These are phyloP conservation scores for Ctenoplectra terminalis DNA, from an alignment of 1,140 invertebrate species.

Conservation along the genomic window DNA sequence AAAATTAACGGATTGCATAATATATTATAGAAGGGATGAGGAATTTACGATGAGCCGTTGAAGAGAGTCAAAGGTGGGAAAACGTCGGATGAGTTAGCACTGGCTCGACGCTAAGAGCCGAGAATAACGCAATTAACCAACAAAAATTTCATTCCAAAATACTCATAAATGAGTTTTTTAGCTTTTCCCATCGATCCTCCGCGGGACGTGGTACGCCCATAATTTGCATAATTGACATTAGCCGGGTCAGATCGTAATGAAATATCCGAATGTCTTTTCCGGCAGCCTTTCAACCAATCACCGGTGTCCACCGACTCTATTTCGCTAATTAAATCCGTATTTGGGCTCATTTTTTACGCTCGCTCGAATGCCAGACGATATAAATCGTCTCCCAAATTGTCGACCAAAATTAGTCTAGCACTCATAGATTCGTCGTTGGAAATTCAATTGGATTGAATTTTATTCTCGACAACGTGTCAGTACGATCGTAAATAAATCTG, in stretches of 20 bases:
- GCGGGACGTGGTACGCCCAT: constrained; percentile 33
- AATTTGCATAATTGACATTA: constrained; percentile 67
- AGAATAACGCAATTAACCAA: constrained; percentile 50
- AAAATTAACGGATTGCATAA: neutral
- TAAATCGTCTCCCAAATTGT: constrained; percentile 52
- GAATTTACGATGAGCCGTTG: neutral
- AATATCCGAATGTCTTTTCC: constrained; percentile 62
- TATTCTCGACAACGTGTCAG: too few species aligned
- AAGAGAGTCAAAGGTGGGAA: neutral
- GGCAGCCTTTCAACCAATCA: constrained; percentile 61
- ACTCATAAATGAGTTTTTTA: constrained; percentile 42
- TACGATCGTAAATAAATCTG: neutral
- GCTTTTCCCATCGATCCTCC: constrained; percentile 29
- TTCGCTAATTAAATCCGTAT: constrained; percentile 65
- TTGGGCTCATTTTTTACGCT: constrained; percentile 63
- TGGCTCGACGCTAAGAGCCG: constrained; percentile 19
- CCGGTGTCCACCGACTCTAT: constrained; percentile 50
- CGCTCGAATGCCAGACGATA: constrained; percentile 55
- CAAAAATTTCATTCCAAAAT: constrained; percentile 52
- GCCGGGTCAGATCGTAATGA: constrained; percentile 48
- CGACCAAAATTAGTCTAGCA: constrained; percentile 36
- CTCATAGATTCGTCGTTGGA: constrained; percentile 36
- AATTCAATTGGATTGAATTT: neutral
- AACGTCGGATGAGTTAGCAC: constrained; percentile 21
- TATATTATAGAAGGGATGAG: neutral